Evolutionary conservation across 2,797 vertebrate genomes (phyloP).

Genomic region (Echeneis naucrates): DNA sequence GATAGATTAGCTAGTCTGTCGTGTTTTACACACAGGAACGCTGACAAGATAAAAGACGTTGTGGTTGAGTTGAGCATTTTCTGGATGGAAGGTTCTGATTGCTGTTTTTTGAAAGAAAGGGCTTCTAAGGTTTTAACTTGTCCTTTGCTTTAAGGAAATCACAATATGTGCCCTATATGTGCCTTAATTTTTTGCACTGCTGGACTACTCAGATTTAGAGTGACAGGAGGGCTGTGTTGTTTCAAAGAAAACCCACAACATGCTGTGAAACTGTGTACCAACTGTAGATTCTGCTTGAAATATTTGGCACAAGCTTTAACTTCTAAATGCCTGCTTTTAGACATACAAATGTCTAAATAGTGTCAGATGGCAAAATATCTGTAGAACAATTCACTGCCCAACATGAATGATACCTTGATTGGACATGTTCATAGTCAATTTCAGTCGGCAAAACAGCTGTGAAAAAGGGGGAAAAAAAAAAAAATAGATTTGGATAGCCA

Average conservation of each 20-base stretch:
- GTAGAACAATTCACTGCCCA: background rate
- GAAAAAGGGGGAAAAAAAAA: too few species aligned
- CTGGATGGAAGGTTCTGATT: background rate
- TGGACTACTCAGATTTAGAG: background rate
- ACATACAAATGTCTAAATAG: background rate
- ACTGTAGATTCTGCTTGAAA: background rate
- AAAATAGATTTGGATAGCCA: too few species aligned
- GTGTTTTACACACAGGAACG: constrained; percentile 2
- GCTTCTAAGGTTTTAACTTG: constrained; percentile 3
- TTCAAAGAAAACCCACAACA: background rate
- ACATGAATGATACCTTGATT: background rate
- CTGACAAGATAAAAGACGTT: background rate
- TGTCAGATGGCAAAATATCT: background rate
- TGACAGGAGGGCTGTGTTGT: background rate
- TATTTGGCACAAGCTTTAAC: background rate
- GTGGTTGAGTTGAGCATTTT: background rate
- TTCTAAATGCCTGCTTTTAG: background rate
- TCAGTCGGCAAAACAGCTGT: background rate
- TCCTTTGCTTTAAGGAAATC: background rate
- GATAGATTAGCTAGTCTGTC: background rate
- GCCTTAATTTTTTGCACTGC: too few species aligned
- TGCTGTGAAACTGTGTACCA: background rate
- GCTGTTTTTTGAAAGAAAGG: background rate
- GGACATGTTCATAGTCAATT: background rate
- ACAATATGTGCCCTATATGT: too few species aligned